Evolutionary conservation across 2,888 invertebrate species (phyloP), one percentile per base, ranked within the genome.

Genomic region (Baronia brevicornis): DNA sequence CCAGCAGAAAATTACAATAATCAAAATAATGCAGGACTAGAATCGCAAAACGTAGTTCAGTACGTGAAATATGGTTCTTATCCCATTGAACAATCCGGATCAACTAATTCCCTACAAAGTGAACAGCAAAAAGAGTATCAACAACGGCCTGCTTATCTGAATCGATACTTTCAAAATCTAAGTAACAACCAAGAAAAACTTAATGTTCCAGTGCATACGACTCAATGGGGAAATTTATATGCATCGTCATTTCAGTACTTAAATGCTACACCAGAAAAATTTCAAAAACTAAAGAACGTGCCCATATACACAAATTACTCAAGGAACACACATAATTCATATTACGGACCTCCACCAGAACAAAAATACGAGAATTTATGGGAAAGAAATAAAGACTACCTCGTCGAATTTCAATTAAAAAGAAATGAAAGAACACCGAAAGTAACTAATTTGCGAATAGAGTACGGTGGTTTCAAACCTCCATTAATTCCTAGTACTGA

Each of bases 401-500:
- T 7, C 12, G 72, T 84, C 1, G 86, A 86, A 9, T 68, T 84
- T 13, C 84, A 85, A 29, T 56, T 84, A 12, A 70, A 86, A 31
- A 78, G 86, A 23, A 60, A 88, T 10, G 90, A 89, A 8, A 84
- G 89, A 34, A 88, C 88, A 41, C 71, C 77, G 0, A 77, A 68
- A 38, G 41, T 72, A 1, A 56, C 56, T 0, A 70, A 67, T 15
- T 75, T 93, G 0, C 88, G 90, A 50, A 87, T 94, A 54, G 94
- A 94, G 45, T 94, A 94, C 48, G 90, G 91, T 2, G 91, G 93
- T 0, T 94, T 94, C 47, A 92, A 91, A 51, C 94, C 94, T 0
- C 94, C 94, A 0, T 63, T 94, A 48, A 87, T 92, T 39, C 94
- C 94, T 0, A 94, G 94, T 0, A 84, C 91, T 3, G 92, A 93